Evolutionary conservation across 2,113 vertebrate genomes (phyloP).

Genomic region (Lota lota): DNA sequence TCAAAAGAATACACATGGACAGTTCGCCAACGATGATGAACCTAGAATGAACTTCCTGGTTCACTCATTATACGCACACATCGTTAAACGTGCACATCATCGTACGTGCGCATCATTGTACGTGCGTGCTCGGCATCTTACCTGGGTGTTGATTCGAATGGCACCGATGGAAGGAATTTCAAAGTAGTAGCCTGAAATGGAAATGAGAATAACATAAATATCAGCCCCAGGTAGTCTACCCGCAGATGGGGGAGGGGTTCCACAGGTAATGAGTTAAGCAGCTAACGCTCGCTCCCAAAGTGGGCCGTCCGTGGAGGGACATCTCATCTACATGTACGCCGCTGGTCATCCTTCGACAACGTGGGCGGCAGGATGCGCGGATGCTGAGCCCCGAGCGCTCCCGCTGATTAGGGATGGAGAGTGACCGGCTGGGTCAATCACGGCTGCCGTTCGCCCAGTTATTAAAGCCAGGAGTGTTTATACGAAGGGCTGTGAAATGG

Average conservation of each 20-base stretch:
- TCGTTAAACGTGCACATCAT: neutral
- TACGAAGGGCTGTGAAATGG: constrained; percentile 64
- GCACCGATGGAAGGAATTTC: constrained; percentile 97
- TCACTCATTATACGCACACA: constrained; percentile 7
- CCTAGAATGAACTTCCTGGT: neutral
- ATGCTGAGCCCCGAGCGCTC: constrained; percentile 52
- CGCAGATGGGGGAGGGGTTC: neutral
- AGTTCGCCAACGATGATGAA: no score
- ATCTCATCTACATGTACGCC: constrained; percentile 33
- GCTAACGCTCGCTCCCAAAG: constrained; percentile 1
- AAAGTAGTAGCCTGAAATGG: constrained; percentile 93
- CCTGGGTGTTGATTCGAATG: constrained; percentile 98
- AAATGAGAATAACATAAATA: constrained; percentile 23
- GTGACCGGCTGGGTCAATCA: constrained; percentile 70
- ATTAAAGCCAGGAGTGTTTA: constrained; percentile 73
- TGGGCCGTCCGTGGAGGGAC: constrained; percentile 19
- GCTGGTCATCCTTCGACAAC: constrained; percentile 12
- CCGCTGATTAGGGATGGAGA: constrained; percentile 68
- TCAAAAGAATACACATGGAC: no score
- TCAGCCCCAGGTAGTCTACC: neutral
- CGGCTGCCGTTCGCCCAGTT: constrained; percentile 54
- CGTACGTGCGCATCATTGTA: neutral
- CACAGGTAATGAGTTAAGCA: neutral
- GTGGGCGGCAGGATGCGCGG: constrained; percentile 33
- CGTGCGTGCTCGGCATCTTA: constrained; percentile 43